Base-by-base conservation (phyloP, 2,888 invertebrate genomes). In the Oscheius sp. region DNA sequence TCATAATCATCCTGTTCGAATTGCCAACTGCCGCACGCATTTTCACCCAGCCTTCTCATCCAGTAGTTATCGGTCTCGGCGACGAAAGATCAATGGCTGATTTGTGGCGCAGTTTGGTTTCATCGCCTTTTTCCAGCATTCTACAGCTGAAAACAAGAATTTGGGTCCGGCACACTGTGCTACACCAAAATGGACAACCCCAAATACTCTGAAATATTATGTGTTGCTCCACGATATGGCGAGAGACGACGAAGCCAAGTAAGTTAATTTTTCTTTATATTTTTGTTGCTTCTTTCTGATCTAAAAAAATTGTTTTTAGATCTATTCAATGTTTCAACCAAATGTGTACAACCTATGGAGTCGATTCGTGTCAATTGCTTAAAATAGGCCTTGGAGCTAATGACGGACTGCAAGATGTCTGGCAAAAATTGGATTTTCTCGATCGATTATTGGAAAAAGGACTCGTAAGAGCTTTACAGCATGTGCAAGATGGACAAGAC, bases 301-400 rank as follows among this genome's bases (percentile, higher is more conserved):
- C 6, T 36, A 41, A 32, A n/a, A 17, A 17, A 8, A n/a, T 22
- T 20, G 30, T 6, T n/a, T 63, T 63, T 47, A 94, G 94, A 86
- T 93, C 94, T 63, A 92, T 92, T 85, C 90, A 91, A 75, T 89
- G 92, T 66, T 94, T 92, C 88, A 92, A 93, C 82, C 90, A 91
- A 73, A 90, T 97, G 86, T 93, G 94, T 88, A 91, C 92, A 61
- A 91, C 92, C 14, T 96, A 93, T 89, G 95, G 95, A 12, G 90
- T 91, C 38, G 90, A 91, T 81, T 92, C 92, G 86, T 95, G 95
- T 87, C 94, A 95, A 86, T 89, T 96, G 82, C 89, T 97, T 67
- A 91, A 56, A 49, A 50, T 66, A 22, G 47, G 73, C 73, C 32
- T 26, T n/a, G 68, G 64, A 5, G 4, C 50, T 20, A 45, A 41